Evolutionary conservation across 2,113 vertebrate genomes (phyloP).

Genomic region (Gnathonemus longibarbis): DNA sequence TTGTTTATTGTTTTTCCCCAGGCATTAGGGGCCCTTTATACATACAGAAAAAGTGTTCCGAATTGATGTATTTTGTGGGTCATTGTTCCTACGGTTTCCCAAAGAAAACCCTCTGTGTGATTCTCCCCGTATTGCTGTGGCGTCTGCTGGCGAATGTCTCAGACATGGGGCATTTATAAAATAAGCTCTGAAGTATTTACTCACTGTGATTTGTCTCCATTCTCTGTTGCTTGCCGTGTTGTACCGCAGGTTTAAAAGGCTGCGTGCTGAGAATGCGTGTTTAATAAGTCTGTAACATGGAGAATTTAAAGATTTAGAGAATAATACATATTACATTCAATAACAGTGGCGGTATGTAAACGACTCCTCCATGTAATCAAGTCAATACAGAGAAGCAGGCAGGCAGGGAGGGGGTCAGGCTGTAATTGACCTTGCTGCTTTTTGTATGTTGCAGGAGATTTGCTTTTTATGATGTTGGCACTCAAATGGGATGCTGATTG

Average conservation of each 20-base stretch:
- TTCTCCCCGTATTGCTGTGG: constrained; percentile 49
- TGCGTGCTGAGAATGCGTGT: background rate
- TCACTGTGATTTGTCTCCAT: background rate
- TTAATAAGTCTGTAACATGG: background rate
- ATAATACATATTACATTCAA: background rate
- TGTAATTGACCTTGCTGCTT: background rate
- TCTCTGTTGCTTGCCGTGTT: background rate
- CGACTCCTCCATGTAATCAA: background rate
- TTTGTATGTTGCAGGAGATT: background rate
- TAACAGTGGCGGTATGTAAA: background rate
- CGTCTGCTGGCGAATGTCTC: constrained; percentile 32
- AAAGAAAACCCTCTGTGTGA: constrained; percentile 53
- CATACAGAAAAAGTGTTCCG: constrained; percentile 42
- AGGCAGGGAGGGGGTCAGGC: background rate
- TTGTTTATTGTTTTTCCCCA: constrained; percentile 57
- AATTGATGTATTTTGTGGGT: constrained; percentile 66
- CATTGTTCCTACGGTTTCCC: constrained; percentile 60
- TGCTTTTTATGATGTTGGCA: background rate
- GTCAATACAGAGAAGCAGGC: background rate
- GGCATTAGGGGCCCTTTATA: constrained; percentile 47
- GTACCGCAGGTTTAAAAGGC: background rate
- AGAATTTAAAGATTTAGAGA: background rate
- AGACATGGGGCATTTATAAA: constrained; percentile 47
- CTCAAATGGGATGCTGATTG: background rate
- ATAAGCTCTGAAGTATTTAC: constrained; percentile 27